Evolutionary conservation across 2,113 vertebrate genomes (phyloP).

Genomic region (Hippoglossus stenolepis): DNA sequence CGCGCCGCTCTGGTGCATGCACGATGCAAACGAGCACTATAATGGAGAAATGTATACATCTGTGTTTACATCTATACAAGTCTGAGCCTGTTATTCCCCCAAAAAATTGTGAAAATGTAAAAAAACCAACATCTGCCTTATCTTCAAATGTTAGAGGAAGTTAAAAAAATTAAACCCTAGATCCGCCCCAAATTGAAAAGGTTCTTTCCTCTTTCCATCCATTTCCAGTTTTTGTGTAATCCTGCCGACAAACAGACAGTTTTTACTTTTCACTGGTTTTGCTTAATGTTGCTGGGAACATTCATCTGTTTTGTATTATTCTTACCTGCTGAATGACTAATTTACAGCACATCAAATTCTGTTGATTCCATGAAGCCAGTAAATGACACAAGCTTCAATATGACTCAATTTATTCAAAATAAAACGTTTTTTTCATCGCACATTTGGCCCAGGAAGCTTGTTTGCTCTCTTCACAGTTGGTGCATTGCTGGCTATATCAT

Average conservation of each 20-base stretch:
- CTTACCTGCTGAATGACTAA: constrained; percentile 23
- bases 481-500: constrained; percentile 68
- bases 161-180: too few species aligned
- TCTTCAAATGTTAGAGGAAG: too few species aligned
- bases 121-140: too few species aligned
- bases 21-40: constrained; percentile 11
- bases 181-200: too few species aligned
- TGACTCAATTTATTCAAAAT: constrained; percentile 38
- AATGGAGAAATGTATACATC: background rate
- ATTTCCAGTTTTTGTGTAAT: too few species aligned
- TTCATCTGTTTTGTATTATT: background rate
- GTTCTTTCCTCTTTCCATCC: too few species aligned
- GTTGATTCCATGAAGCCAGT: constrained; percentile 24
- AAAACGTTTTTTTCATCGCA: constrained; percentile 40
- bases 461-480: constrained; percentile 65
- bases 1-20: background rate
- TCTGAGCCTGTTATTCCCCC: too few species aligned
- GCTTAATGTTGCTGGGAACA: background rate
- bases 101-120: too few species aligned
- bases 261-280: background rate
- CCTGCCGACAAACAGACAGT: too few species aligned
- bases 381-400: constrained; percentile 43
- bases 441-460: constrained; percentile 67
- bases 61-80: too few species aligned
- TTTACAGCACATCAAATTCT: constrained; percentile 8